A percentile compares a stretch with the other conserved stretches of the same genome.
phyloP scores from a whole-genome alignment of 2,113 vertebrate species.

The Ciconia boyciana region DNA sequence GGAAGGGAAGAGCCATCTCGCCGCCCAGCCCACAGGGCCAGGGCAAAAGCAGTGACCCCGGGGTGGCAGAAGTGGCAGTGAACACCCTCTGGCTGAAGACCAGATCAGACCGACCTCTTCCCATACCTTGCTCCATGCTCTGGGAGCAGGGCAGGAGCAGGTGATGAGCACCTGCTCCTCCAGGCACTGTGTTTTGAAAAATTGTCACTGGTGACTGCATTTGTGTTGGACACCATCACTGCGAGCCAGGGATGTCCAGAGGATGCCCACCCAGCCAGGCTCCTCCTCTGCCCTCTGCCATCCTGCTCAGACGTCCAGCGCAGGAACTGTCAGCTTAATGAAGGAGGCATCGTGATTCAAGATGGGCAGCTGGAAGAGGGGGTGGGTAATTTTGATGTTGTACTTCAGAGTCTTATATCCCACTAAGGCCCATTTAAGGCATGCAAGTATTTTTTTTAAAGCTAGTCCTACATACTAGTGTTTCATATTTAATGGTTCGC shows the following conservation, averaged over 20 bases:
- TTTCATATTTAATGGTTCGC: neutral
- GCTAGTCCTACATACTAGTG: neutral
- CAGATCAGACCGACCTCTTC: neutral
- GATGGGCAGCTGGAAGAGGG: neutral
- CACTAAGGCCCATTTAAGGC: neutral
- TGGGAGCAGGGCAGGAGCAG: neutral
- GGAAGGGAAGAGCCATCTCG: neutral
- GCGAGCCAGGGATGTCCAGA: neutral
- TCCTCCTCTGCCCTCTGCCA: neutral
- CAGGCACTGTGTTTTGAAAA: neutral
- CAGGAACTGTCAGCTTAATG: neutral
- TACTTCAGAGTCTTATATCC: neutral
- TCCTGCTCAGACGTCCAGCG: neutral
- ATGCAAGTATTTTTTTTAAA: neutral
- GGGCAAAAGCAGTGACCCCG: neutral
- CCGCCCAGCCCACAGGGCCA: fast-evolving
- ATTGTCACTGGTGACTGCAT: too few relatives aligned
- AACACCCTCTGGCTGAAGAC: neutral
- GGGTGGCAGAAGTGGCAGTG: neutral
- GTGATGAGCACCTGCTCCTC: neutral
- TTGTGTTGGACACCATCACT: neutral
- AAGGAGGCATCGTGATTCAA: neutral
- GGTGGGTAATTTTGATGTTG: neutral
- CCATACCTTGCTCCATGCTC: neutral
- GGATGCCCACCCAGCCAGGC: neutral